Conservation (phyloP, 2,113 vertebrate genomes). For the Setophaga coronata region DNA sequence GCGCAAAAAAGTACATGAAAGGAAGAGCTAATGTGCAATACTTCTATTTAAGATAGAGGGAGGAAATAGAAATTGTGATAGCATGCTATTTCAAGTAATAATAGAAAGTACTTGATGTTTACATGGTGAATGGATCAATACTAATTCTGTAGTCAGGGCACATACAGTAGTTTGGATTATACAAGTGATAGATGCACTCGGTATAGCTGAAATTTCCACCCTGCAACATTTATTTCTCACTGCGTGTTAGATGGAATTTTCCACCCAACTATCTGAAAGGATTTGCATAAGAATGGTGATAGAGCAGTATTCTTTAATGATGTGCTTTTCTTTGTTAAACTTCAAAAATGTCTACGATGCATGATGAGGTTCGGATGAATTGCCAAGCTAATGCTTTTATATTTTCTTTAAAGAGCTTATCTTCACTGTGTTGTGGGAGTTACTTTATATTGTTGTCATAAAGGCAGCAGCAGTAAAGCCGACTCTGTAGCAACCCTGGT, state of each 20-base stretch:
- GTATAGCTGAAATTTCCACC: constrained; percentile 81
- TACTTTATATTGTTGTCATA: constrained; percentile 78
- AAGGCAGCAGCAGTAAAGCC: constrained; percentile 71
- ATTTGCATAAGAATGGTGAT: constrained; percentile 87
- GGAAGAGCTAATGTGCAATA: constrained; percentile 80
- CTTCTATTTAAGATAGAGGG: constrained; percentile 85
- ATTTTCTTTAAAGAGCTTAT: constrained; percentile 84
- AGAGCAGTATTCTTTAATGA: constrained; percentile 84
- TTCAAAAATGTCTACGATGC: constrained; percentile 82
- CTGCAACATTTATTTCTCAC: constrained; percentile 82
- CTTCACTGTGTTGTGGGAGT: constrained; percentile 76
- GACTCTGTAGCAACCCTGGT: constrained; percentile 64
- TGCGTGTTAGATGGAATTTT: constrained; percentile 81
- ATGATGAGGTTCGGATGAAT: constrained; percentile 82
- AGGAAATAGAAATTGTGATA: constrained; percentile 87
- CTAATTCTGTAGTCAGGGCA: constrained; percentile 82
- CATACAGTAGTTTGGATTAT: constrained; percentile 84
- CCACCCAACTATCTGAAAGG: constrained; percentile 80
- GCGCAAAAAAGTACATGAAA: constrained; percentile 78
- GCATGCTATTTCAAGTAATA: constrained; percentile 86
- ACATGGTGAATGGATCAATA: constrained; percentile 85
- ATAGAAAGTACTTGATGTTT: constrained; percentile 85
- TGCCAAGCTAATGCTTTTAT: constrained; percentile 83
- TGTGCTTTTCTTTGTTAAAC: constrained; percentile 85
- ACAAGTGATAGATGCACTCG: constrained; percentile 80